A percentile compares a stretch with the other conserved stretches of the same genome.
Conservation (phyloP, 2,113 vertebrate species). For the Cervus canadensis region DNA sequence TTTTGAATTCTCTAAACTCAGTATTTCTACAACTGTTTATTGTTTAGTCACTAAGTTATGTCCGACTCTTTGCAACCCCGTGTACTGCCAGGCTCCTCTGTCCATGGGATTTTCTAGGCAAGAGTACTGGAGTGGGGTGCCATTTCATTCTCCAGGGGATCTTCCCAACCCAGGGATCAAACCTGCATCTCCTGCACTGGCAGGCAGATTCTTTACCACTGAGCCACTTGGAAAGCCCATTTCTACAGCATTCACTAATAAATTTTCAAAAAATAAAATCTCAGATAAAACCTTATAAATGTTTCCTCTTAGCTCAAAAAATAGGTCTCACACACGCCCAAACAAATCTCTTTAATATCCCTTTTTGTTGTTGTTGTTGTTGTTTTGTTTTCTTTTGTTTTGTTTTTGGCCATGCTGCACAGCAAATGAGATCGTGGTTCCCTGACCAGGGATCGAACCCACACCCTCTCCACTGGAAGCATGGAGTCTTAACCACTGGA, state of each 20-base stretch:
- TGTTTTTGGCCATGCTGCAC: not conserved
- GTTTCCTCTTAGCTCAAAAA: not conserved
- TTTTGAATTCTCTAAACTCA: not conserved
- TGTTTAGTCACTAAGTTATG: not conserved
- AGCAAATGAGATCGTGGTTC: not conserved
- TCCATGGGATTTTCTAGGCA: not conserved
- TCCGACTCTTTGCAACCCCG: not conserved
- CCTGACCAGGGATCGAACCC: not conserved
- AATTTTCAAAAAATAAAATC: constrained; percentile 20
- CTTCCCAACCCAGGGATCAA: not conserved
- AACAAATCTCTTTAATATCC: constrained; percentile 12
- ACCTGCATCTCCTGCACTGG: not conserved
- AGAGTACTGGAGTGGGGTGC: not conserved
- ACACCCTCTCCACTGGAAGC: not conserved
- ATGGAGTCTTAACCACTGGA: not conserved
- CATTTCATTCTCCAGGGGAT: not conserved
- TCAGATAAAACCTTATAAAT: not conserved
- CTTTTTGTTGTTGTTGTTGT: not conserved
- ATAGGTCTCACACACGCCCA: not conserved
- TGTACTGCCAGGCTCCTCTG: not conserved
- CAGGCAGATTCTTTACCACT: not conserved
- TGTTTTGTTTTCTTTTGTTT: not conserved
- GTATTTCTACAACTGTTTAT: not conserved
- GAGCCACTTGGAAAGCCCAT: not conserved
- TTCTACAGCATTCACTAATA: not conserved